Conservation (phyloP, 2,797 vertebrate genomes). For the Tadarida brasiliensis region DNA sequence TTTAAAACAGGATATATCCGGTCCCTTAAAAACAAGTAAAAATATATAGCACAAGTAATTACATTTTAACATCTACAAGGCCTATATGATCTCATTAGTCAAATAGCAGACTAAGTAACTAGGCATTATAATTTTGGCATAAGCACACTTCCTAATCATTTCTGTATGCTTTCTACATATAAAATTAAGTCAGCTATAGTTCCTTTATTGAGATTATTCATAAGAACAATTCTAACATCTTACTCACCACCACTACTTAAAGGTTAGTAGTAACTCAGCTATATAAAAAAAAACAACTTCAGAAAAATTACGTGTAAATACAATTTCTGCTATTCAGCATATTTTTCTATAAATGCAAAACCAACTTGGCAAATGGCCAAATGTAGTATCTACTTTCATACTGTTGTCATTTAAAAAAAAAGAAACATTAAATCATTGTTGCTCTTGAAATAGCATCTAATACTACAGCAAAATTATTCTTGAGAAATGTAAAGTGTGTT, state of each 20-base stretch:
- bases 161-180: not conserved
- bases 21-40: slow-evolving; percentile 17
- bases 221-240: slow-evolving; percentile 8
- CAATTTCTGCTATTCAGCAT: not conserved
- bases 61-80: not conserved
- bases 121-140: not conserved
- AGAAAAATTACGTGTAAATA: not conserved
- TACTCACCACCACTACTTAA: not conserved
- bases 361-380: not conserved
- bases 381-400: not conserved
- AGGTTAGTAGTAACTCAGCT: not conserved
- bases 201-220: not conserved
- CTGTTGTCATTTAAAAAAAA: not conserved
- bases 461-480: not conserved
- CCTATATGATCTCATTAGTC: not conserved
- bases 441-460: slow-evolving; percentile 40
- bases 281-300: not conserved
- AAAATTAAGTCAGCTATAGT: not conserved
- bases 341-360: slow-evolving; percentile 50
- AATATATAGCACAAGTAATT: not conserved
- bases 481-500: slow-evolving; percentile 32
- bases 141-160: not conserved
- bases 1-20: slow-evolving; percentile 39
- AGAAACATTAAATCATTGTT: not conserved
- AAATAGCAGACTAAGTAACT: not conserved